A percentile compares a stretch with the other conserved stretches of the same genome.
Conservation (phyloP, 2,113 vertebrate species). For the Cebidichthys violaceus region DNA sequence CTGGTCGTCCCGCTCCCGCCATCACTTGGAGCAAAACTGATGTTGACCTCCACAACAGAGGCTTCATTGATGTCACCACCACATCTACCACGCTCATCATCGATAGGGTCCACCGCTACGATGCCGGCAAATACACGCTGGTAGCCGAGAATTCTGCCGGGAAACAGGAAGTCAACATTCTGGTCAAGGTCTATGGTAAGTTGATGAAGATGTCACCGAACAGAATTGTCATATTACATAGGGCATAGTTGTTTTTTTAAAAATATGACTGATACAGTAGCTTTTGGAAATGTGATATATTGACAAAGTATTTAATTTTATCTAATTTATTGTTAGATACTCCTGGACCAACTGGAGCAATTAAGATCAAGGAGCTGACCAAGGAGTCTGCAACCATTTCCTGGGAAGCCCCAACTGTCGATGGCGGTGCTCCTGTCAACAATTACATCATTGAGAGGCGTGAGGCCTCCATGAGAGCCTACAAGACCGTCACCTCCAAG, state of each 20-base stretch:
- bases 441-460: slow-evolving; percentile 97
- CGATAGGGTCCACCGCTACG: slow-evolving; percentile 97
- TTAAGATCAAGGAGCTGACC: slow-evolving; percentile 93
- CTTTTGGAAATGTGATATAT: not conserved
- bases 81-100: slow-evolving; percentile 92
- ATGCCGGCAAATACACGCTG: slow-evolving; percentile 95
- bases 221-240: not conserved
- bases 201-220: not conserved
- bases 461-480: slow-evolving; percentile 98
- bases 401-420: slow-evolving; percentile 94
- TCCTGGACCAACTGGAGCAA: slow-evolving; percentile 92
- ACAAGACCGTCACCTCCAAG: slow-evolving; percentile 95
- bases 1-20: slow-evolving; percentile 90
- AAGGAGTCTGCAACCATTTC: slow-evolving; percentile 92
- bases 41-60: slow-evolving; percentile 91
- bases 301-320: not conserved
- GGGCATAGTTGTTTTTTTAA: not conserved
- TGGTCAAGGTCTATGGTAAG: slow-evolving; percentile 97
- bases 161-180: slow-evolving; percentile 93
- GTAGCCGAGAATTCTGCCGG: slow-evolving; percentile 96
- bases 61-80: slow-evolving; percentile 92
- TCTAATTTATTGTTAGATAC: slow-evolving; percentile 88
- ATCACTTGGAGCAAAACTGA: slow-evolving; percentile 94
- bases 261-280: not conserved
- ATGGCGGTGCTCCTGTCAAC: slow-evolving; percentile 95